A percentile compares a stretch with the other conserved stretches of the same genome.
Conservation (phyloP, 2,888 invertebrate genomes). For the Cistogaster globosa region DNA sequence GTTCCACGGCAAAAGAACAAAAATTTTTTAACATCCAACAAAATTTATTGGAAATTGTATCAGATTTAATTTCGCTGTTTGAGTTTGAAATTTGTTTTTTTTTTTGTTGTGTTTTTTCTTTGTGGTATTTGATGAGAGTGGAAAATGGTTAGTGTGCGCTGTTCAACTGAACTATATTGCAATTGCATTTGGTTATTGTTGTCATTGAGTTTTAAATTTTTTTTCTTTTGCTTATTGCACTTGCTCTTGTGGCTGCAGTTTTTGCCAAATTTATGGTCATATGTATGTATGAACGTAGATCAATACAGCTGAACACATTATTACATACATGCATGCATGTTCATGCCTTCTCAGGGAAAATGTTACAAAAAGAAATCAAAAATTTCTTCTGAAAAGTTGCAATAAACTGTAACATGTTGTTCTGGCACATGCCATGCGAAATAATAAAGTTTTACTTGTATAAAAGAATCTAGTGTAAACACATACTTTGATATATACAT, state of each 20-base stretch:
- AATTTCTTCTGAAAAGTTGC: conserved; percentile 66
- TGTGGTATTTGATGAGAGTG: not conserved
- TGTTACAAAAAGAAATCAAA: conserved; percentile 61
- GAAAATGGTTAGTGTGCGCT: conserved; percentile 11
- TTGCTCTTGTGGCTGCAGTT: conserved; percentile 63
- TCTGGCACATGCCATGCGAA: conserved; percentile 60
- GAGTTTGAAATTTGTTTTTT: conserved; percentile 11
- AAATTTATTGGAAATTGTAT: conserved; percentile 38
- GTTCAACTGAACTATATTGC: conserved; percentile 49
- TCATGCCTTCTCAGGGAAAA: conserved; percentile 33
- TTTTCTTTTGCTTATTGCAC: conserved; percentile 6
- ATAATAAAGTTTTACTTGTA: conserved; percentile 13
- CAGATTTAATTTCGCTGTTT: conserved; percentile 41
- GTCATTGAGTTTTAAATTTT: conserved; percentile 47
- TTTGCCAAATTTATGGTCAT: conserved; percentile 46
- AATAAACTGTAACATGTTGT: conserved; percentile 70
- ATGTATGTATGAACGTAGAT: not conserved
- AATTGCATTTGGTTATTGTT: conserved; percentile 46
- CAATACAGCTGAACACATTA: conserved; percentile 28
- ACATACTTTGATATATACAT: not conserved
- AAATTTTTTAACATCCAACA: conserved; percentile 11
- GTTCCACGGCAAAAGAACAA: conserved; percentile 1
- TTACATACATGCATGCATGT: not conserved
- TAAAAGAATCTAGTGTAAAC: not conserved
- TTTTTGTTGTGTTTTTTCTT: not conserved